Conservation (phyloP, 2,113 vertebrate species). For the Hippocampus abdominalis region DNA sequence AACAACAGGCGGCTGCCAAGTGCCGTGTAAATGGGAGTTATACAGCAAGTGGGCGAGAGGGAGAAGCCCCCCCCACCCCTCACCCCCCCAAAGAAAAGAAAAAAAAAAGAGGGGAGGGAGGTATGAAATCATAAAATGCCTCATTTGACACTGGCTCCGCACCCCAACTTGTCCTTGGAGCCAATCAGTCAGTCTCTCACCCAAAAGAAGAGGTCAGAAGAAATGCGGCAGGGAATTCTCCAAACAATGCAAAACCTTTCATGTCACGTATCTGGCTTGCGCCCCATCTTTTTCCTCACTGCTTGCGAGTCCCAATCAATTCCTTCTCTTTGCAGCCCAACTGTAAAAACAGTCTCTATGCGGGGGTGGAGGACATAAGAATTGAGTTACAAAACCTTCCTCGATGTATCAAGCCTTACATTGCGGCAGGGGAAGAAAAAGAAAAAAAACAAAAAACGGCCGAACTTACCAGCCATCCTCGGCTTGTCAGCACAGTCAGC, state of each 20-base stretch:
- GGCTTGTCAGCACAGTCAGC: constrained; percentile 58
- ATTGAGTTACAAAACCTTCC: constrained; percentile 59
- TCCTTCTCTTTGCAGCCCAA: constrained; percentile 20
- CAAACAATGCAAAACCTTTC: neutral
- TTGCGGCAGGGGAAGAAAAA: neutral
- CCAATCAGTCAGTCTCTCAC: constrained; percentile 33
- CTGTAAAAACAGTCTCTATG: constrained; percentile 47
- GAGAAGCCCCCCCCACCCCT: neutral
- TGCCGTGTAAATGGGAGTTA: constrained; percentile 65
- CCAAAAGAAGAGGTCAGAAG: constrained; percentile 20
- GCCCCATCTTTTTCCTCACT: neutral
- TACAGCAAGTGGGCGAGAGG: constrained; percentile 34
- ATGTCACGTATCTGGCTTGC: neutral
- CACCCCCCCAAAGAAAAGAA: too few relatives aligned
- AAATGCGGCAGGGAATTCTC: neutral
- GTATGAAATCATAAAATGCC: constrained; percentile 64
- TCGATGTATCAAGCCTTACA: constrained; percentile 40
- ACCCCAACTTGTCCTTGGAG: constrained; percentile 45
- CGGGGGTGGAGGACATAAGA: constrained; percentile 61
- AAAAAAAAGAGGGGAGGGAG: constrained; percentile 3
- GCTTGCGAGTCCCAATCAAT: neutral
- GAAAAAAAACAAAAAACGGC: constrained; percentile 15
- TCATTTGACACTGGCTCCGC: constrained; percentile 57
- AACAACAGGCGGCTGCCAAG: constrained; percentile 62
- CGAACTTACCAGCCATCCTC: constrained; percentile 44